A percentile compares a stretch with the other conserved stretches of the same genome.
Evolutionary conservation across 2,888 invertebrate genomes (phyloP).

Genomic region (Drosophila aldrichi): DNA sequence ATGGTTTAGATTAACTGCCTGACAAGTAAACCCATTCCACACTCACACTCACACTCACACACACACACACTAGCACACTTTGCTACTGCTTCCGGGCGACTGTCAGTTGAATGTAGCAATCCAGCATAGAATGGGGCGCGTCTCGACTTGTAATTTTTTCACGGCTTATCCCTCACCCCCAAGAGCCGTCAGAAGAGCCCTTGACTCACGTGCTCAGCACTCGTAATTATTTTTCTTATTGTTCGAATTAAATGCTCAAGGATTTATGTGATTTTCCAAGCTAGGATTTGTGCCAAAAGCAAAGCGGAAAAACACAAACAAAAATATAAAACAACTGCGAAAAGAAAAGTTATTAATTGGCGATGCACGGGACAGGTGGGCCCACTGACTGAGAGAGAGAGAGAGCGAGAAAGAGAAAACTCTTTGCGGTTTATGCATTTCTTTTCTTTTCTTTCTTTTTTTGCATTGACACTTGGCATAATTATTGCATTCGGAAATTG

Average conservation of each 20-base stretch:
- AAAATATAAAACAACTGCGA: conserved; percentile 1
- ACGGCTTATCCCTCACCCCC: conserved; percentile 65
- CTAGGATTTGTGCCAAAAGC: conserved; percentile 65
- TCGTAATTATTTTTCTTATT: conserved; percentile 82
- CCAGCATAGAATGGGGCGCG: conserved; percentile 43
- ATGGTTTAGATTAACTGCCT: conserved; percentile 83
- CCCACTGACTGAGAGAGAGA: neutral
- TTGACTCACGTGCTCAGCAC: conserved; percentile 81
- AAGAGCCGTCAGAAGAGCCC: conserved; percentile 54
- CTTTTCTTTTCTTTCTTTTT: conserved; percentile 20
- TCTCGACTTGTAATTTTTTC: conserved; percentile 74
- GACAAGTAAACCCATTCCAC: conserved; percentile 77
- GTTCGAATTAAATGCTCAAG: conserved; percentile 79
- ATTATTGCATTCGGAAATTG: conserved; percentile 85
- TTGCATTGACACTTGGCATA: conserved; percentile 79
- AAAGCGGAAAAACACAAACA: conserved; percentile 27
- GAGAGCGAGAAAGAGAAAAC: neutral
- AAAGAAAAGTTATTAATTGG: conserved; percentile 70
- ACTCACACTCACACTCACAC: conserved; percentile 27
- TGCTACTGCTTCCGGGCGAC: conserved; percentile 72
- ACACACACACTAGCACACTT: conserved; percentile 42
- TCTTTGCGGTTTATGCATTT: conserved; percentile 36
- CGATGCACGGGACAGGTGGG: conserved; percentile 40
- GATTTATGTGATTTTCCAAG: conserved; percentile 71
- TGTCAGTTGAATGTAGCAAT: conserved; percentile 56